Conservation (phyloP, 2,113 vertebrate species). For the Ibidorhyncha struthersii region DNA sequence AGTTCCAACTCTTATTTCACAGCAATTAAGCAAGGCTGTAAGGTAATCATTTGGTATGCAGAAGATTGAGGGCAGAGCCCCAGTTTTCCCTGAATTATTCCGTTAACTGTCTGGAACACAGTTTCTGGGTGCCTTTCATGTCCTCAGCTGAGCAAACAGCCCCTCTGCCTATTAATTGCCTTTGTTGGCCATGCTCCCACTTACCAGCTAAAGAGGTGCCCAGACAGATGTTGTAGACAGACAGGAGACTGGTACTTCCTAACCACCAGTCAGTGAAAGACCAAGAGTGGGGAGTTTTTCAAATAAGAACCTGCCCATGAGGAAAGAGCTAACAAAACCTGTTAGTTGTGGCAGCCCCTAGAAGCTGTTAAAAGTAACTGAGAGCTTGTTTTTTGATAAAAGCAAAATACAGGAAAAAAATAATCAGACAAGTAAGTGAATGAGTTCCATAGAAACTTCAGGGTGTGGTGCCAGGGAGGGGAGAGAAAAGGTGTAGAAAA, state of each 20-base stretch:
- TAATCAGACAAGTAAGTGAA: neutral
- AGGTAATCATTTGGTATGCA: neutral
- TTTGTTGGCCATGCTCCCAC: neutral
- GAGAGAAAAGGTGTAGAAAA: neutral
- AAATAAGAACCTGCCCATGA: neutral
- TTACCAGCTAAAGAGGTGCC: neutral
- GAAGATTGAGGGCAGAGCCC: neutral
- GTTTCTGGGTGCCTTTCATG: neutral
- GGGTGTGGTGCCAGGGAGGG: accelerated
- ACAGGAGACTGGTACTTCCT: neutral
- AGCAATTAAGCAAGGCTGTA: neutral
- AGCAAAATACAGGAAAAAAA: accelerated
- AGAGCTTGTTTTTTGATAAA: neutral
- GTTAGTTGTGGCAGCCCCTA: neutral
- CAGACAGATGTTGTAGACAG: neutral
- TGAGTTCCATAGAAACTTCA: neutral
- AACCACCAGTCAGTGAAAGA: neutral
- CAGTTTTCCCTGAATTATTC: neutral
- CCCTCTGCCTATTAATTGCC: neutral
- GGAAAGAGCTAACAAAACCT: neutral
- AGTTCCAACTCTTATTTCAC: neutral
- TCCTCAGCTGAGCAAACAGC: neutral
- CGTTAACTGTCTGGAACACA: neutral
- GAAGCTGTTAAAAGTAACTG: neutral
- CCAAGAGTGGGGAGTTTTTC: neutral